Base-by-base conservation (phyloP, 2,113 vertebrate genomes). In the Spea bombifrons region DNA sequence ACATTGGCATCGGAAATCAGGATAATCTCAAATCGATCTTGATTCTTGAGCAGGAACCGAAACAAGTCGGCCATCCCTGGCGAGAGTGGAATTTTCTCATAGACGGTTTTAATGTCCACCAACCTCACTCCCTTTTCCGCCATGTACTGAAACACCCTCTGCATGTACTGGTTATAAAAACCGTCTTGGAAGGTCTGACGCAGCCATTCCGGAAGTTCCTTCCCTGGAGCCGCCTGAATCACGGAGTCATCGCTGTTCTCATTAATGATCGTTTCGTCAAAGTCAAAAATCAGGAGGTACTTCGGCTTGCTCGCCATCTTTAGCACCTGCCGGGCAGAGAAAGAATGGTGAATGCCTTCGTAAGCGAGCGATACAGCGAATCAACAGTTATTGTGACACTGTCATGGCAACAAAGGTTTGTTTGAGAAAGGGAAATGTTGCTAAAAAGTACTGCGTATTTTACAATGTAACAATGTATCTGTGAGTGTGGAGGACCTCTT, bases 161-260 rank as follows among this genome's bases (percentile, higher is more conserved):
- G 95, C 97, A 99, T 98, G 90, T 98, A 96, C 82, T 97, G 93
- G 46, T 96, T 96, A 88, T 98, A 99, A 81, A 83, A 92, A 66
- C 94, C 94, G 1, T 94, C 88, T 1, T 87, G 90, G 84, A 94
- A 96, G n/a, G 92, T 94, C 83, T 95, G 92, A 0, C 93, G 93
- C 83, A 99, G 86, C 86, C 88, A 90, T 55, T 82, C 91, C 0
- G 97, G 96, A 0, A 99, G 93, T 17, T 82, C 85, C 82, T 94
- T 93, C 0, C 94, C 93, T 0, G 96, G 97, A 0, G 91, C 93
- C 0, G 87, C 88, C 77, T 94, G 92, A 50, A 91, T 79, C 64
- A 99, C 90, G 0, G 93, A 91, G 8, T 98, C 95, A 0, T 99
- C 97, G 50, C 94, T 98, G 92, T 96, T 97, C 81, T 98, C 96